Percentiles rank a stretch among this genome's conserved stretches.
phyloP scores from a whole-genome alignment of 2,888 invertebrate genomes.

The Sicus ferrugineus region DNA sequence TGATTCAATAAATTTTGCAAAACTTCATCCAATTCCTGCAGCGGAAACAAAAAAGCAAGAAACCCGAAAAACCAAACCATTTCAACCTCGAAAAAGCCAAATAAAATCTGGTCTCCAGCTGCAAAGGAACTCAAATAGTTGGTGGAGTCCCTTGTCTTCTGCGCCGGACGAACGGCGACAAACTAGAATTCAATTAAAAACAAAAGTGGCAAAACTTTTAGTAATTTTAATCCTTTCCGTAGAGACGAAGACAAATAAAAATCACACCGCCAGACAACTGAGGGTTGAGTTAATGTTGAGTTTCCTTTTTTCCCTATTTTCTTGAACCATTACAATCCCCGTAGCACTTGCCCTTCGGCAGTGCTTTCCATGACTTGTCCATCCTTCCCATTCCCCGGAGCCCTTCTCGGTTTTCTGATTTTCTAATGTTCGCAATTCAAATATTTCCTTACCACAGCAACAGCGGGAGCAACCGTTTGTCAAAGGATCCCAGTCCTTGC shows the following conservation, averaged over 20 bases:
- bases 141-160: no score
- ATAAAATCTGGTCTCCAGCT: no score
- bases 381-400: no score
- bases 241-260: conserved; percentile 33
- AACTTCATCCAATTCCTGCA: conserved; percentile 24
- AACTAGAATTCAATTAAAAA: conserved; percentile 50
- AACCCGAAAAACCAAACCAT: conserved; percentile 7
- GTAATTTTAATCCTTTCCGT: conserved; percentile 26
- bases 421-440: conserved; percentile 52
- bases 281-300: conserved; percentile 39
- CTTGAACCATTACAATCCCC: background rate
- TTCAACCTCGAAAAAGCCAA: conserved; percentile 17
- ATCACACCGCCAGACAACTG: conserved; percentile 30
- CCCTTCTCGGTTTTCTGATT: conserved; percentile 9
- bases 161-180: no score
- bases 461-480: conserved; percentile 35
- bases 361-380: background rate
- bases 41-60: background rate
- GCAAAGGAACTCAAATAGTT: no score
- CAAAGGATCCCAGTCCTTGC: conserved; percentile 14
- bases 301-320: conserved; percentile 19
- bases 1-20: conserved; percentile 38
- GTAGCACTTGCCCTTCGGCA: background rate
- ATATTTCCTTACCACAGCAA: conserved; percentile 51
- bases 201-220: conserved; percentile 40